Conservation (phyloP, 1,140 invertebrate species). For the Lepidurus arcticus region DNA sequence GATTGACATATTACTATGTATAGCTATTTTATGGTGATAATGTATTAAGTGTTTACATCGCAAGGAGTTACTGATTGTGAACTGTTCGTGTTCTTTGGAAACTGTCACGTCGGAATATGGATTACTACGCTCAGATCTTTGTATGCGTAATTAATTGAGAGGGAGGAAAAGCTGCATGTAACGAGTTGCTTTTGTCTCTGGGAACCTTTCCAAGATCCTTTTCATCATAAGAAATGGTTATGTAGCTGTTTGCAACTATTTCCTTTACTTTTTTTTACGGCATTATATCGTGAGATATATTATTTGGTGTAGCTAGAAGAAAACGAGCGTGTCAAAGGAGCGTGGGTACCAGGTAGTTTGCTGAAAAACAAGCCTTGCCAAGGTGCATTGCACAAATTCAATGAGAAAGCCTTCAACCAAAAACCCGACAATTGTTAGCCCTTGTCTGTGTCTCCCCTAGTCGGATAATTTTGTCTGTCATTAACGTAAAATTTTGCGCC, state of each 20-base stretch:
- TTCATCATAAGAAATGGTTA: not conserved
- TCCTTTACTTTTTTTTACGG: not conserved
- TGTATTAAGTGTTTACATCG: too few species aligned
- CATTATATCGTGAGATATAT: not conserved
- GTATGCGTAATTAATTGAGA: not conserved
- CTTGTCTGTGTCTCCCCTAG: not conserved
- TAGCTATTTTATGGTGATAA: too few species aligned
- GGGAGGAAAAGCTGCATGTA: not conserved
- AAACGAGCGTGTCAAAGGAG: not conserved
- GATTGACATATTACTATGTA: too few species aligned
- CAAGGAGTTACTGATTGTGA: too few species aligned
- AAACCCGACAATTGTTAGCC: conserved; percentile 1
- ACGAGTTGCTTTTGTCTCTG: not conserved
- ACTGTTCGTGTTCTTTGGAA: too few species aligned
- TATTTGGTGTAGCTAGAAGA: not conserved
- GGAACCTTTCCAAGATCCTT: not conserved
- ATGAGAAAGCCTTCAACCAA: not conserved
- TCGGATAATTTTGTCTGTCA: not conserved
- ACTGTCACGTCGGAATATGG: too few species aligned
- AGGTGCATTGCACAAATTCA: conserved; percentile 1
- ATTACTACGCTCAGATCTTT: not conserved
- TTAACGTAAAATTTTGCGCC: not conserved
- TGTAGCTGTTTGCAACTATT: not conserved
- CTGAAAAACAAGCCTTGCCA: not conserved
- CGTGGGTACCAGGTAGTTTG: not conserved